Evolutionary conservation across 2,113 vertebrate species (phyloP).

Genomic region (Lagopus muta): DNA sequence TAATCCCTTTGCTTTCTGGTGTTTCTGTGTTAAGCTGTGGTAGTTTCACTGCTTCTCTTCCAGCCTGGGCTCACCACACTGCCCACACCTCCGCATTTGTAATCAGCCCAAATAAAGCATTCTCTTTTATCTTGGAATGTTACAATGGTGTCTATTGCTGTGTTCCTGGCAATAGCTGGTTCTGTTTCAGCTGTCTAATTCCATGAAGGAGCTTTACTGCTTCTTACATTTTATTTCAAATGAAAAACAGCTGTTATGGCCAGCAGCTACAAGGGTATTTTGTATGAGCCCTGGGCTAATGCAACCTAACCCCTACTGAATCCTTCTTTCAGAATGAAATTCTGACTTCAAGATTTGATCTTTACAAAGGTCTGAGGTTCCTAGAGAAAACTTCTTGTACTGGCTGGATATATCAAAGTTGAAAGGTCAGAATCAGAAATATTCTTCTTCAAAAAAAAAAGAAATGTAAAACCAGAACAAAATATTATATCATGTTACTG

Average conservation of each 20-base stretch:
- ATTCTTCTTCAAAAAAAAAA: background rate
- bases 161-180: background rate
- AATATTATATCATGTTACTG: background rate
- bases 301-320: background rate
- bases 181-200: background rate
- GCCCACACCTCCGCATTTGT: background rate
- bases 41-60: background rate
- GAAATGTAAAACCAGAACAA: background rate
- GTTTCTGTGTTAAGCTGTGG: background rate
- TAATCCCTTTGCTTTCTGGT: background rate
- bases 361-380: background rate
- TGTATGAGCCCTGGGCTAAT: background rate
- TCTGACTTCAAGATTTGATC: background rate
- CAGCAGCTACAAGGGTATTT: background rate
- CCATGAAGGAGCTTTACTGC: background rate
- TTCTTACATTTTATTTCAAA: background rate
- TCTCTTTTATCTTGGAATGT: background rate
- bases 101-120: background rate
- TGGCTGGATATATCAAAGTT: background rate
- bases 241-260: background rate
- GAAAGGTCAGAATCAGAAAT: background rate
- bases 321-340: background rate
- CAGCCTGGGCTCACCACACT: background rate
- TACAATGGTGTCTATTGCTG: background rate
- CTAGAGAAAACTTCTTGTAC: background rate